phyloP scores from a whole-genome alignment of 2,888 invertebrate species.

The Idaea dimidiata region DNA sequence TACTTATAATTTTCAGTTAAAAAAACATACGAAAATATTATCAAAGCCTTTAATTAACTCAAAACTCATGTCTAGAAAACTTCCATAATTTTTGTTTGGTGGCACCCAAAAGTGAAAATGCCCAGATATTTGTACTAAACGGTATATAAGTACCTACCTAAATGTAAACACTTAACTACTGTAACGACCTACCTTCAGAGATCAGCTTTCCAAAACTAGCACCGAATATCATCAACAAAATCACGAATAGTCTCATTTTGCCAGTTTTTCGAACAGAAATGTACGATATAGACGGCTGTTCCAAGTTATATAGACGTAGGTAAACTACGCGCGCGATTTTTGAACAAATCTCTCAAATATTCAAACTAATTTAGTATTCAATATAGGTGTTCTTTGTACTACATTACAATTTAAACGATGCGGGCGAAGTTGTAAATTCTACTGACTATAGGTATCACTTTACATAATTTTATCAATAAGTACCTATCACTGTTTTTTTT shows the following conservation, averaged over 20 bases:
- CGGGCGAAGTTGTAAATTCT: constrained; percentile 27
- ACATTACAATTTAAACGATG: constrained; percentile 25
- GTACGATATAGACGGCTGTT: constrained; percentile 35
- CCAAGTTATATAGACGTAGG: constrained; percentile 42
- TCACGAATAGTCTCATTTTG: constrained; percentile 55
- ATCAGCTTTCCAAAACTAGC: constrained; percentile 45
- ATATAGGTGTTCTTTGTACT: constrained; percentile 21
- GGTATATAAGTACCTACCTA: background rate
- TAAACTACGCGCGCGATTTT: constrained; percentile 20
- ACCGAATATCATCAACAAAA: constrained; percentile 42
- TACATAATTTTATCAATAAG: background rate
- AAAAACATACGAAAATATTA: no score
- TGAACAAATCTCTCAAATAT: constrained; percentile 35
- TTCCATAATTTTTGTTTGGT: no score
- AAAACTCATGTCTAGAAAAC: no score
- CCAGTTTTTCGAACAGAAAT: constrained; percentile 26
- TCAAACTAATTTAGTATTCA: constrained; percentile 20
- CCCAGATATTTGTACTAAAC: no score
- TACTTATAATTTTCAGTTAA: no score
- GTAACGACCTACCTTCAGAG: constrained; percentile 48
- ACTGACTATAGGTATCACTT: background rate
- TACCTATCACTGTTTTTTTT: background rate
- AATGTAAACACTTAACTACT: background rate
- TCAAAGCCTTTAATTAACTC: no score
- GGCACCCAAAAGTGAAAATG: no score